Evolutionary conservation across 2,113 vertebrate genomes (phyloP).

Genomic region (Actenoides lindsayi): DNA sequence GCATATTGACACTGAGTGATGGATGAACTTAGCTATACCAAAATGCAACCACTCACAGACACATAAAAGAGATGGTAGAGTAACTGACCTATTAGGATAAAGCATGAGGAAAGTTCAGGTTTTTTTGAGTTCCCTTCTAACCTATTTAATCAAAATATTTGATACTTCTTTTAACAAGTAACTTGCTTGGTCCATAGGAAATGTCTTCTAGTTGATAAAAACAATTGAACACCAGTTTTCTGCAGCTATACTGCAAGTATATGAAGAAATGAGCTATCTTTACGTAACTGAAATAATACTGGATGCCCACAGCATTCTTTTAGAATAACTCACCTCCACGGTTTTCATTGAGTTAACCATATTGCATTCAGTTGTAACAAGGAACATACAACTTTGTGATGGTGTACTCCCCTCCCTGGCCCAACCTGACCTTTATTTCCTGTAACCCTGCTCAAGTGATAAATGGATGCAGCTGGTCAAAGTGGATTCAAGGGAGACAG

Average conservation of each 20-base stretch:
- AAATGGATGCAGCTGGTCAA: neutral
- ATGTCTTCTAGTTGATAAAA: neutral
- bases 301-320: neutral
- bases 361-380: neutral
- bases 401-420: too few relatives aligned
- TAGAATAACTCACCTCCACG: neutral
- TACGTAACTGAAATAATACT: neutral
- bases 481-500: neutral
- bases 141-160: neutral
- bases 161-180: neutral
- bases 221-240: neutral
- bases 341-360: neutral
- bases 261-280: neutral
- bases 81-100: neutral
- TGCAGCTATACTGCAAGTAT: neutral
- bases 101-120: neutral
- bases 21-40: neutral
- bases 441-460: neutral
- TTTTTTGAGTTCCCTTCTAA: neutral
- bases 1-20: neutral
- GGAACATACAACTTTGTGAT: neutral
- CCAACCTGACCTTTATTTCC: neutral
- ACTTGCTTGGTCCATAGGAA: neutral
- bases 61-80: neutral
- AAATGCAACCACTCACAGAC: neutral